These are phyloP conservation scores for Ophion obscuratus DNA, from an alignment of 2,888 invertebrate genomes.

Conservation along the genomic window DNA sequence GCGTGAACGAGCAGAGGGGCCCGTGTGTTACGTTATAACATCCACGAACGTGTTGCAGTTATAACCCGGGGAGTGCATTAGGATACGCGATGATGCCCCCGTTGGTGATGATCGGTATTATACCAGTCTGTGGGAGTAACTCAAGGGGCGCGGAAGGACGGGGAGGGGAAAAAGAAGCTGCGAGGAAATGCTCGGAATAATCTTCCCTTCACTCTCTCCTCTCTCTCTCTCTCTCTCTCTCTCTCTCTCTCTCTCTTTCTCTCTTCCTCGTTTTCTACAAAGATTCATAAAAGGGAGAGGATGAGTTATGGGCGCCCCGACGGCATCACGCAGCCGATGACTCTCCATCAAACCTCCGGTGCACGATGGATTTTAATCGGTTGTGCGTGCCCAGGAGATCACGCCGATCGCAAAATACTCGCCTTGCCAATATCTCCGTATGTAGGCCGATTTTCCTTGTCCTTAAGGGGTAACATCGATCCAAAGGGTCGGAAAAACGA, in stretches of 20 bases:
- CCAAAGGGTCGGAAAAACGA: background rate
- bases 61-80: constrained; percentile 70
- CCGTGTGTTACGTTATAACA: constrained; percentile 68
- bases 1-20: constrained; percentile 62
- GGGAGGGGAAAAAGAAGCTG: constrained; percentile 66
- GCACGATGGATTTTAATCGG: constrained; percentile 79
- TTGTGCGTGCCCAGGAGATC: constrained; percentile 74
- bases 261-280: constrained; percentile 42
- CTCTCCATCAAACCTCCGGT: constrained; percentile 64
- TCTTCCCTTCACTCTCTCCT: constrained; percentile 80
- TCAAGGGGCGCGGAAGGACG: constrained; percentile 48
- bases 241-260: background rate
- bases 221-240: constrained; percentile 30
- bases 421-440: constrained; percentile 12
- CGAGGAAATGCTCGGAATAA: constrained; percentile 73
- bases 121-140: constrained; percentile 62
- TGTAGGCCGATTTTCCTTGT: background rate
- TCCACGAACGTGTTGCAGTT: constrained; percentile 68
- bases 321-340: constrained; percentile 74
- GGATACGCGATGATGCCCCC: constrained; percentile 70
- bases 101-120: constrained; percentile 65
- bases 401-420: constrained; percentile 50
- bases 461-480: background rate
- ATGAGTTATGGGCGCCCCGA: constrained; percentile 71
- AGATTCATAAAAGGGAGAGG: constrained; percentile 65